Evolutionary conservation across 2,888 invertebrate species (phyloP).

Genomic region (Pollenia griseotomentosa): DNA sequence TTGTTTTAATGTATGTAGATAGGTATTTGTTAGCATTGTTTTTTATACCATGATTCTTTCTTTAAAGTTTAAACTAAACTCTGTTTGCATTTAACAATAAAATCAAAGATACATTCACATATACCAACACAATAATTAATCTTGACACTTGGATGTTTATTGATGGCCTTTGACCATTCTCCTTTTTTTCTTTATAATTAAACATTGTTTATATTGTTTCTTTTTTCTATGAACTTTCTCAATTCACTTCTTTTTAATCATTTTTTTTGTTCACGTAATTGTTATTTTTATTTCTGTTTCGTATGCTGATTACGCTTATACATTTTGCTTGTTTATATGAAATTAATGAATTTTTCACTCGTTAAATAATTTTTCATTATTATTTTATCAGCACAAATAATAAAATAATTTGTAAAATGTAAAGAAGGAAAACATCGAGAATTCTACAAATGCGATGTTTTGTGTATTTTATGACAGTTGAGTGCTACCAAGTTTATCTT

Average conservation of each 20-base stretch:
- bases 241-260: neutral
- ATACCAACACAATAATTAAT: conserved; percentile 9
- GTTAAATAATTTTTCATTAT: conserved; percentile 37
- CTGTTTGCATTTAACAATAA: neutral
- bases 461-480: conserved; percentile 37
- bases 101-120: neutral
- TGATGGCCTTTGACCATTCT: conserved; percentile 58
- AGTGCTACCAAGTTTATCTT: conserved; percentile 50
- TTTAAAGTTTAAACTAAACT: neutral
- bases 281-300: neutral
- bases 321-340: conserved; percentile 17
- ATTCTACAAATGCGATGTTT: conserved; percentile 65
- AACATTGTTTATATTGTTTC: conserved; percentile 54
- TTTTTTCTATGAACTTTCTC: conserved; percentile 32
- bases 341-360: neutral
- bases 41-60: neutral
- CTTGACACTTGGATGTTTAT: conserved; percentile 46
- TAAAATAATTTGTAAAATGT: conserved; percentile 44
- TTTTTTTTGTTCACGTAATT: conserved; percentile 62
- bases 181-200: conserved; percentile 32
- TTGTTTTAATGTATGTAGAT: no score
- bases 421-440: conserved; percentile 56
- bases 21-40: no score
- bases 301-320: conserved; percentile 32
- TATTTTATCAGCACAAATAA: conserved; percentile 53